phyloP scores from a whole-genome alignment of 53 echinoderm and acorn worm genomes.

The Luidia sarsii region DNA sequence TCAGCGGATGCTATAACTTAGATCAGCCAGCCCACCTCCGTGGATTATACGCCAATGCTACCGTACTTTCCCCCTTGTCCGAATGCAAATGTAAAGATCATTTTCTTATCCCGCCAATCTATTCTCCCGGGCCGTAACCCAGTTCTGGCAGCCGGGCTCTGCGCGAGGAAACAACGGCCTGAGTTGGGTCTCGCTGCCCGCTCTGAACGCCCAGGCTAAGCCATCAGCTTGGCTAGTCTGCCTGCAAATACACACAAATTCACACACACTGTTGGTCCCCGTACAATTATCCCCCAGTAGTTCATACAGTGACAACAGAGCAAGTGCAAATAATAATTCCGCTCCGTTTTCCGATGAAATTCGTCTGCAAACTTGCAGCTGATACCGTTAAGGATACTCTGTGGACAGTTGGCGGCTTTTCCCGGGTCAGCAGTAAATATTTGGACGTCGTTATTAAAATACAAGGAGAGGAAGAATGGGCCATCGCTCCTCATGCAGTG shows the following conservation, averaged over 20 bases:
- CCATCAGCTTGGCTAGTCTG: background rate
- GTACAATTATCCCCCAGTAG: slow-evolving; percentile 11
- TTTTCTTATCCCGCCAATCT: slow-evolving; percentile 34
- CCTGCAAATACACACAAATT: slow-evolving; percentile 4
- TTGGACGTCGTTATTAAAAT: slow-evolving; percentile 60
- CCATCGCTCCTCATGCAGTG: slow-evolving; percentile 23
- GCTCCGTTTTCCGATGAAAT: slow-evolving; percentile 50
- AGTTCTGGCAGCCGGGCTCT: background rate
- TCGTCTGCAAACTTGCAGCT: slow-evolving; percentile 55
- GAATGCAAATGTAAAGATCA: slow-evolving; percentile 41
- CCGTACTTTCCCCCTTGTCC: slow-evolving; percentile 34
- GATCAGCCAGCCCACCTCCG: slow-evolving; percentile 3
- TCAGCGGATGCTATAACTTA: background rate
- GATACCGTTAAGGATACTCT: slow-evolving; percentile 40
- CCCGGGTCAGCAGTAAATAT: slow-evolving; percentile 50
- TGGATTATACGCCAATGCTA: slow-evolving; percentile 31
- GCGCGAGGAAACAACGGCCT: background rate
- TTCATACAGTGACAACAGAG: slow-evolving; percentile 36
- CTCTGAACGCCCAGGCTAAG: background rate
- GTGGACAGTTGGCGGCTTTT: slow-evolving; percentile 46
- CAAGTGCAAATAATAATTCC: slow-evolving; percentile 53
- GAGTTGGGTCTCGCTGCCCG: background rate
- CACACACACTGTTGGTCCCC: slow-evolving; percentile 13
- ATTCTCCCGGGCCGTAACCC: slow-evolving; percentile 30
- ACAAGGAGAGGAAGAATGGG: slow-evolving; percentile 5